phyloP scores from a whole-genome alignment of 2,797 vertebrate species.

The Myotis daubentonii region DNA sequence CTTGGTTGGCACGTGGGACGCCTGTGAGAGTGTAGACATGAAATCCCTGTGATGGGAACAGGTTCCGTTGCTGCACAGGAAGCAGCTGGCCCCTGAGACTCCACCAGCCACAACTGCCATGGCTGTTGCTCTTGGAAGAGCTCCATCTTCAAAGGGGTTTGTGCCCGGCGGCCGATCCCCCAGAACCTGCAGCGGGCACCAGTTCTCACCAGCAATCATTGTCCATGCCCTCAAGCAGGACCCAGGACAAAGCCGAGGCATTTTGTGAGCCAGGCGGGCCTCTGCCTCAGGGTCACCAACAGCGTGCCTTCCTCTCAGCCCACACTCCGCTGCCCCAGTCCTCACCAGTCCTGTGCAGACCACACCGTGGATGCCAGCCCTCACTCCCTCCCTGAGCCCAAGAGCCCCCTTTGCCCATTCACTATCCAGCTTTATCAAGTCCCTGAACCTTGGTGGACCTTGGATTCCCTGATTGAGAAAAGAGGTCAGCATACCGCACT shows the following conservation, averaged over 20 bases:
- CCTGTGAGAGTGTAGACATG: background rate
- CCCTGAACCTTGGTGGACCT: background rate
- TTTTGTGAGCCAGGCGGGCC: background rate
- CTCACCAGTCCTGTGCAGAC: background rate
- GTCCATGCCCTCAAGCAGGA: background rate
- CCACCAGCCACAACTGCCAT: background rate
- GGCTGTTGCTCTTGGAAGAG: background rate
- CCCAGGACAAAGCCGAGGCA: background rate
- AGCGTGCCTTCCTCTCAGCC: background rate
- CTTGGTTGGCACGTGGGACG: background rate
- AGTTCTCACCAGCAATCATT: background rate
- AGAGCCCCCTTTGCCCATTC: background rate
- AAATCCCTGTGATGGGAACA: background rate
- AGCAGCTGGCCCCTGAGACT: background rate
- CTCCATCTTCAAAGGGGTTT: background rate
- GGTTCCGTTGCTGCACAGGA: background rate
- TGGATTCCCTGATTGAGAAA: background rate
- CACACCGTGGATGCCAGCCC: fast-evolving
- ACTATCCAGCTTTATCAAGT: background rate
- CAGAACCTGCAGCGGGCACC: background rate
- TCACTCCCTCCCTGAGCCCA: background rate
- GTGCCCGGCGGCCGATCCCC: background rate
- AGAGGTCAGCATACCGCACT: background rate
- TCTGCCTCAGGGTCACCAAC: background rate
- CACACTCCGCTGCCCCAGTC: background rate